These are phyloP conservation scores for Notospermus geniculatus DNA, from an alignment of 1,140 invertebrate genomes.

Conservation along the genomic window DNA sequence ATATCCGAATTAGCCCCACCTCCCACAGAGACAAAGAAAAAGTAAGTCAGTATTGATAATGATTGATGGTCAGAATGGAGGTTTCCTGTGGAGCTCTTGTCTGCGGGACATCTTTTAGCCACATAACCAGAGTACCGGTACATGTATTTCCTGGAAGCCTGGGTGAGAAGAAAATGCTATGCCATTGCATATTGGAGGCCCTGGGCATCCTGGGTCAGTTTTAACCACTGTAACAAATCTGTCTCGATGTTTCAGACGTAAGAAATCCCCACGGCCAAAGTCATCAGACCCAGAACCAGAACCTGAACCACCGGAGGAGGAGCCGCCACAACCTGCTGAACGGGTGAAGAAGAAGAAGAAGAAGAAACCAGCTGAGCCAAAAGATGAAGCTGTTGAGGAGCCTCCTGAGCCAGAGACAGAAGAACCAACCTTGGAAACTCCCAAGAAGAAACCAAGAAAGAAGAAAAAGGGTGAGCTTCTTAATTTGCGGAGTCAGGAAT, in stretches of 20 bases:
- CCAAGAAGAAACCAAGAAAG: slow-evolving; percentile 24
- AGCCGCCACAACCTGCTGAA: slow-evolving; percentile 22
- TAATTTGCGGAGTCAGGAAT: neutral
- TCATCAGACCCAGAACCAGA: slow-evolving; percentile 18
- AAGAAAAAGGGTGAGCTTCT: slow-evolving; percentile 25
- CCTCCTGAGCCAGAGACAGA: slow-evolving; percentile 15
- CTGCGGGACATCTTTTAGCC: no score
- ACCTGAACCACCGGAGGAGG: slow-evolving; percentile 28
- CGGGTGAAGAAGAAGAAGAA: slow-evolving; percentile 35
- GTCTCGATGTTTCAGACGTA: slow-evolving; percentile 1
- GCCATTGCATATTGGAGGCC: neutral
- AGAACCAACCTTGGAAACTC: slow-evolving; percentile 7
- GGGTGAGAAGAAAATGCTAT: neutral
- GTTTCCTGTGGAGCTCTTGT: no score
- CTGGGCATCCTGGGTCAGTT: neutral
- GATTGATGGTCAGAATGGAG: neutral
- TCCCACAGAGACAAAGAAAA: slow-evolving; percentile 12
- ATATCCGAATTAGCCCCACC: slow-evolving; percentile 10
- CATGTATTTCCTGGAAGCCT: neutral
- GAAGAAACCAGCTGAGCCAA: slow-evolving; percentile 13
- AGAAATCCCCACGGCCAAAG: slow-evolving; percentile 12
- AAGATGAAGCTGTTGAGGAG: slow-evolving; percentile 25
- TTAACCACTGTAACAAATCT: neutral
- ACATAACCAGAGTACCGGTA: neutral
- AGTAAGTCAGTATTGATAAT: slow-evolving; percentile 3